Evolutionary conservation across 2,797 vertebrate species (phyloP).

Genomic region (Oceanodroma leucorhoa): DNA sequence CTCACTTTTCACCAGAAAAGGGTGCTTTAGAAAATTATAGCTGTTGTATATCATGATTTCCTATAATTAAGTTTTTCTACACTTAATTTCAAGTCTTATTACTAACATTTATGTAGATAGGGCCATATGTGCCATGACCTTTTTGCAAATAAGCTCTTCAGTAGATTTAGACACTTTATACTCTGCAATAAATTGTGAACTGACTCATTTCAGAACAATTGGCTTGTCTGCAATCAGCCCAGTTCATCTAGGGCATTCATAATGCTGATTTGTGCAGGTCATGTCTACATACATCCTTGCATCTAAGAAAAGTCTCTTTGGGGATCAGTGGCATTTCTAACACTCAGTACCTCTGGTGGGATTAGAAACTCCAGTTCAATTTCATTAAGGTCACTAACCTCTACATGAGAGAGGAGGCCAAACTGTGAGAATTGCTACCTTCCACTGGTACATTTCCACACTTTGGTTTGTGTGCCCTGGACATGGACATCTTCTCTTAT

Average conservation of each 20-base stretch:
- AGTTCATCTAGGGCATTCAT: not conserved
- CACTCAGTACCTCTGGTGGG: not conserved
- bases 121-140: not conserved
- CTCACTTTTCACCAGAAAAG: not conserved
- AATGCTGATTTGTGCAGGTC: not conserved
- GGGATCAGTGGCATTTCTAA: not conserved
- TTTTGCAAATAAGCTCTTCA: not conserved
- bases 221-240: not conserved
- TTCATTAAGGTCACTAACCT: not conserved
- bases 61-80: not conserved
- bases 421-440: not conserved
- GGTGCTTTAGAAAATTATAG: not conserved
- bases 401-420: not conserved
- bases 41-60: not conserved
- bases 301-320: not conserved
- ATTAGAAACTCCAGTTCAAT: not conserved
- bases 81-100: not conserved
- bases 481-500: not conserved
- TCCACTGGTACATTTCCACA: not conserved
- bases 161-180: not conserved
- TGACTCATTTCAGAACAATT: not conserved
- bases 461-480: not conserved
- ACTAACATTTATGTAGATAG: not conserved
- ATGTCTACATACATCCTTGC: not conserved
- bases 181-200: not conserved